phyloP scores from a whole-genome alignment of 2,113 vertebrate genomes.

The Halcyon senegalensis region DNA sequence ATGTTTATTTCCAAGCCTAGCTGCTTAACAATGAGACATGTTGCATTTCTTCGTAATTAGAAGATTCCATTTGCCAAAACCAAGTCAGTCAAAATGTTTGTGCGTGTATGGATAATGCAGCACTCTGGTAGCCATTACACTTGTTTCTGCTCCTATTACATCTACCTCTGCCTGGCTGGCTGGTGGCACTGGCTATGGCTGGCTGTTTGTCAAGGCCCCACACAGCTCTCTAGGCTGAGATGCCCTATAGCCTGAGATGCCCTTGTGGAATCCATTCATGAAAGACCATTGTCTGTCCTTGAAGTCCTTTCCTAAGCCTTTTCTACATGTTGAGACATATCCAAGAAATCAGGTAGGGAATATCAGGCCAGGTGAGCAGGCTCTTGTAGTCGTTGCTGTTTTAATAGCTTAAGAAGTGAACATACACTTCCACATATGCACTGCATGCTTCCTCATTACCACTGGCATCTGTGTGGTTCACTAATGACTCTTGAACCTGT shows the following conservation, averaged over 20 bases:
- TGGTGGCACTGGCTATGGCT: background rate
- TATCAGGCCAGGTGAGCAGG: background rate
- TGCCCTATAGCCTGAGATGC: background rate
- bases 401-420: background rate
- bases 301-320: background rate
- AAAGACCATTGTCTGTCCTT: background rate
- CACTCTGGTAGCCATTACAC: background rate
- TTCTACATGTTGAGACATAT: background rate
- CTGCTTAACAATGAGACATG: background rate
- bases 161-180: background rate
- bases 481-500: background rate
- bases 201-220: background rate
- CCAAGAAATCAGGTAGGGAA: background rate
- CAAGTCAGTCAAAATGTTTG: background rate
- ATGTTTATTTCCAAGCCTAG: background rate
- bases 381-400: background rate
- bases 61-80: background rate
- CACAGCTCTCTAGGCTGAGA: background rate
- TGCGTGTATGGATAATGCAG: background rate
- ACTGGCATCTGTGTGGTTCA: background rate
- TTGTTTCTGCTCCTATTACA: background rate
- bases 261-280: background rate
- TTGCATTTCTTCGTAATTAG: background rate
- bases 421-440: background rate
- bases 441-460: background rate